These are phyloP conservation scores for Mystacides longicornis DNA, from an alignment of 2,888 invertebrate genomes.

Conservation along the genomic window DNA sequence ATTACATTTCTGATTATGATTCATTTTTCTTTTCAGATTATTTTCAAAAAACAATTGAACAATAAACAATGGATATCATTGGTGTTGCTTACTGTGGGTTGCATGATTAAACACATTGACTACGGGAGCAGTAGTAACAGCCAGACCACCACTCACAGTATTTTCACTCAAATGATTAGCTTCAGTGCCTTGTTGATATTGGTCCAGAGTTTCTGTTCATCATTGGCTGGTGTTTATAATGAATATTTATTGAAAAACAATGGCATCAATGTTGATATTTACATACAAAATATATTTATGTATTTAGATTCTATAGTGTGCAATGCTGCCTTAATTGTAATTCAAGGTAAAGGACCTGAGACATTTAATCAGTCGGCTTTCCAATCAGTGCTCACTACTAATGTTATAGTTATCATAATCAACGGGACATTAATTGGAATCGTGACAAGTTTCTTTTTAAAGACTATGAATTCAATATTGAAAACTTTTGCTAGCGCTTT, in stretches of 20 bases:
- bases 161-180: constrained; percentile 36
- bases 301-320: constrained; percentile 91
- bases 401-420: constrained; percentile 72
- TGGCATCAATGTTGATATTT: constrained; percentile 78
- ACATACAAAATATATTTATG: constrained; percentile 92
- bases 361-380: constrained; percentile 54
- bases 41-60: constrained; percentile 78
- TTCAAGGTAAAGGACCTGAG: constrained; percentile 56
- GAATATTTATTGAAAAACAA: constrained; percentile 86
- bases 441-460: constrained; percentile 87
- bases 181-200: constrained; percentile 59
- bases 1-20: neutral
- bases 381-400: constrained; percentile 52
- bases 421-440: constrained; percentile 91
- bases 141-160: neutral
- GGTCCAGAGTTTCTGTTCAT: constrained; percentile 83
- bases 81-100: constrained; percentile 77
- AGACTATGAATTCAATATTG: constrained; percentile 87
- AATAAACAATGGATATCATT: constrained; percentile 83
- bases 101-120: constrained; percentile 65
- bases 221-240: constrained; percentile 92
- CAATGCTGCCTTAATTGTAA: constrained; percentile 64
- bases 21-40: constrained; percentile 57
- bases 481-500: constrained; percentile 94
- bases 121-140: constrained; percentile 16